A percentile compares a stretch with the other conserved stretches of the same genome.
These are phyloP conservation scores for Dasysyrphus tricinctus DNA, from an alignment of 2,888 invertebrate species.

Conservation along the genomic window DNA sequence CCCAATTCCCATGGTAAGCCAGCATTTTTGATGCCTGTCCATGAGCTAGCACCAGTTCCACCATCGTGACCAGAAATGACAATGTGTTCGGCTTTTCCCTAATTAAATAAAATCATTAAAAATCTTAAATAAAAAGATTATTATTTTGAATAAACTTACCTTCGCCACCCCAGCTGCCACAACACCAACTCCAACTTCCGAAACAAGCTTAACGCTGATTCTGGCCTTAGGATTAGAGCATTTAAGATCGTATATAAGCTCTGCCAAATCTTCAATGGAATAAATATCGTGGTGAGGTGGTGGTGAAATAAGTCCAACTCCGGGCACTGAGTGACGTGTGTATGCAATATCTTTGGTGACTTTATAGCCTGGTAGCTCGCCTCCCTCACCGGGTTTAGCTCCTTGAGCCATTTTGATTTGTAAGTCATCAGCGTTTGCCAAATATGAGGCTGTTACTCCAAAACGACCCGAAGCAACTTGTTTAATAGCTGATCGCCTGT, in stretches of 20 bases:
- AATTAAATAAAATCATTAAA: conserved; percentile 39
- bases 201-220: conserved; percentile 98
- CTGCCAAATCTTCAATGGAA: conserved; percentile 99
- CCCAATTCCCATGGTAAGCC: conserved; percentile 99
- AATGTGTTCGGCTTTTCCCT: conserved; percentile 99
- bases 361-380: conserved; percentile 96
- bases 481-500: conserved; percentile 97
- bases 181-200: conserved; percentile 99
- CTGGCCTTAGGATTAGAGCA: conserved; percentile 97
- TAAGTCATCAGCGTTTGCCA: conserved; percentile 98
- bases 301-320: conserved; percentile 98
- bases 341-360: conserved; percentile 97
- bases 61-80: conserved; percentile 99
- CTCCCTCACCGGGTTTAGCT: conserved; percentile 99
- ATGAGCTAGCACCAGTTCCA: conserved; percentile 98
- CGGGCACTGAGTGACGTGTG: conserved; percentile 97
- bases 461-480: conserved; percentile 99
- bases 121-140: background rate
- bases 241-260: conserved; percentile 98
- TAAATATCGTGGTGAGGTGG: conserved; percentile 99
- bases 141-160: conserved; percentile 83
- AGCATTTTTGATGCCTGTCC: conserved; percentile 99
- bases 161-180: conserved; percentile 99
- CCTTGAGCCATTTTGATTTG: conserved; percentile 99
- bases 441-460: conserved; percentile 98